Base-by-base conservation (phyloP, 2,888 invertebrate genomes). In the Ichneumoninae sp. region DNA sequence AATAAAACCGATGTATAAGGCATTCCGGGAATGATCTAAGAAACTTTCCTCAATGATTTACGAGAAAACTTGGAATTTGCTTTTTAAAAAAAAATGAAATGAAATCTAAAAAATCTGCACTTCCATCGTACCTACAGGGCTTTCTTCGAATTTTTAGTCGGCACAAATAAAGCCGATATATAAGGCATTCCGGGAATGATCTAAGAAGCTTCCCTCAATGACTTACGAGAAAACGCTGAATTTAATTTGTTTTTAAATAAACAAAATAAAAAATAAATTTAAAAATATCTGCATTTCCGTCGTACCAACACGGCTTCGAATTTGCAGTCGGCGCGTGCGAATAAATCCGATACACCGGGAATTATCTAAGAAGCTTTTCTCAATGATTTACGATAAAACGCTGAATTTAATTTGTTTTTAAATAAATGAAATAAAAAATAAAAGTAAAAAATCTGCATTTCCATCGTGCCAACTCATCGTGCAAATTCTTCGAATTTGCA, bases 381-480 rank as follows among this genome's bases (percentile, higher is more conserved):
- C 5, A n/a, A 52, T 6, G 52, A 52, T 60, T 60, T 60, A 60
- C 30, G 30, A 13, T 1, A 3, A 60, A 26, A 60, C n/a, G 16
- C 62, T 7, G n/a, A 60, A 44, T 13, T n/a, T 3, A 65, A 40
- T 7, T 40, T 7, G 0, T n/a, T 16, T 54, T 22, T 22, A 5
- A 19, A 65, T 2, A n/a, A 68, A 44, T 44, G 26, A 22, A 44
- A 44, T 30, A 54, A 52, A 30, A 30, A 54, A 72, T 72, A 7
- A 19, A 52, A 1, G 3, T 26, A 7, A 8, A 19, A 52, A 52
- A 52, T 16, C 0, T 19, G n/a, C 52, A 7, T 0, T 33, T 33
- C 6, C 33, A 33, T 33, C 6, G 33, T 33, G 6, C 33, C 33
- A 33, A 33, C 6, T n/a, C n/a, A n/a, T n/a, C n/a, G n/a, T n/a